Conservation (phyloP, 1,140 invertebrate species). For the Plectrocnemia conspersa region DNA sequence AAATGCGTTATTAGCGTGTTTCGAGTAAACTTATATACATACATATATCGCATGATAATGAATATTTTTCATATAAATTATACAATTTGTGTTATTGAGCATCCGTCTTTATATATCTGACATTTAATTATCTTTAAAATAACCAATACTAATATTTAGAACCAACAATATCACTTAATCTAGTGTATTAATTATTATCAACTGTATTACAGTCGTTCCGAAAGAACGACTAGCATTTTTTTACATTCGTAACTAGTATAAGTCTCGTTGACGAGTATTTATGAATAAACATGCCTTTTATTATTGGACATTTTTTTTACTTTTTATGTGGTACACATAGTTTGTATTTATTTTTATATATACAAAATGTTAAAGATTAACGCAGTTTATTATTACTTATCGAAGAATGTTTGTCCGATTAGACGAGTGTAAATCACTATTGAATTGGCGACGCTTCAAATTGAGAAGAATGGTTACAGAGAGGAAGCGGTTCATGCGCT, state of each 20-base stretch:
- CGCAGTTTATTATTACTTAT: slow-evolving; percentile 8
- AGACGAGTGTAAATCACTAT: slow-evolving; percentile 11
- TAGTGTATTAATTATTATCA: slow-evolving; percentile 3
- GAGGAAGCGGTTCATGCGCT: too few species aligned
- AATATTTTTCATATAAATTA: slow-evolving; percentile 9
- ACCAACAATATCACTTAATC: slow-evolving; percentile 7
- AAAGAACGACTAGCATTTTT: slow-evolving; percentile 9
- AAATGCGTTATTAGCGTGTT: background rate
- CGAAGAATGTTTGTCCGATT: slow-evolving; percentile 14
- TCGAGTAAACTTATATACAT: background rate
- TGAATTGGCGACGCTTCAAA: too few species aligned
- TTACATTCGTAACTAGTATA: slow-evolving; percentile 21
- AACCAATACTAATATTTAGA: background rate
- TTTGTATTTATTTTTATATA: slow-evolving; percentile 6
- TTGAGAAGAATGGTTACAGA: too few species aligned
- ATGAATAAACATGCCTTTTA: slow-evolving; percentile 18
- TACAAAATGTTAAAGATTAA: background rate
- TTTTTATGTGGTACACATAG: background rate
- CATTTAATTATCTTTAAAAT: slow-evolving; percentile 5
- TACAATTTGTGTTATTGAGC: slow-evolving; percentile 6
- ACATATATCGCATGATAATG: background rate
- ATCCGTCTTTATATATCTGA: slow-evolving; percentile 19
- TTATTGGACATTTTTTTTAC: background rate
- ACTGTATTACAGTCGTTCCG: slow-evolving; percentile 7
- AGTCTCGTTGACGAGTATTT: slow-evolving; percentile 14